phyloP scores from a whole-genome alignment of 2,113 vertebrate species.

The Hydropotes inermis region DNA sequence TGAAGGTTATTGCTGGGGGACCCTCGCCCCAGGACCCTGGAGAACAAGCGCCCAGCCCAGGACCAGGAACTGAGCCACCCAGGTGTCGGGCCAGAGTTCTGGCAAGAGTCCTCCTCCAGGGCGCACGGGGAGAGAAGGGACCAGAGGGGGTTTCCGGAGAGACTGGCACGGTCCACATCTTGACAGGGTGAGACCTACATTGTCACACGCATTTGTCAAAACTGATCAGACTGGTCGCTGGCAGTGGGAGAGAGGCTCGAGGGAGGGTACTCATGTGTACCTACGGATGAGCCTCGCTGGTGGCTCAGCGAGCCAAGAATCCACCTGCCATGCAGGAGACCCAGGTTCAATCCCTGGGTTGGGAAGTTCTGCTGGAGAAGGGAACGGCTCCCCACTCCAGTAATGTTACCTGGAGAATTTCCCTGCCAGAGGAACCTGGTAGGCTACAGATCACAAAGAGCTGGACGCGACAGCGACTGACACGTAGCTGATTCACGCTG shows the following conservation, averaged over 20 bases:
- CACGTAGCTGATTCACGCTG: fast-evolving
- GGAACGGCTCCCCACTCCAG: not conserved
- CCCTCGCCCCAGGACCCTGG: not conserved
- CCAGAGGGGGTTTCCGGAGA: not conserved
- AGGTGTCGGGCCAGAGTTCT: not conserved
- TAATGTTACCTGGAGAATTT: not conserved
- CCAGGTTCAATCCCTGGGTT: not conserved
- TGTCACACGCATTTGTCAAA: not conserved
- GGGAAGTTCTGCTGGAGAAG: not conserved
- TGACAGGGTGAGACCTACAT: not conserved
- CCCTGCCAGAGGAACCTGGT: not conserved
- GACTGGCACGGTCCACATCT: not conserved
- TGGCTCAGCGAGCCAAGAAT: fast-evolving
- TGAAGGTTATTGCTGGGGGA: not conserved
- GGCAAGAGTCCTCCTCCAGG: not conserved
- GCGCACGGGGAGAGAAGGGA: not conserved
- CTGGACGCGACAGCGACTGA: fast-evolving
- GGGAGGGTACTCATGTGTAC: not conserved
- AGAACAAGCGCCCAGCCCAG: not conserved
- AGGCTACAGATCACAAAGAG: not conserved
- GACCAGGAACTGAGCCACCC: not conserved
- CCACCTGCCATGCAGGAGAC: not conserved
- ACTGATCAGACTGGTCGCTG: not conserved
- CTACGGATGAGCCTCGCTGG: not conserved
- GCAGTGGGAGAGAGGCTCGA: not conserved